Evolutionary conservation across 2,888 invertebrate genomes (phyloP).

Genomic region (Malthinus flaveolus): DNA sequence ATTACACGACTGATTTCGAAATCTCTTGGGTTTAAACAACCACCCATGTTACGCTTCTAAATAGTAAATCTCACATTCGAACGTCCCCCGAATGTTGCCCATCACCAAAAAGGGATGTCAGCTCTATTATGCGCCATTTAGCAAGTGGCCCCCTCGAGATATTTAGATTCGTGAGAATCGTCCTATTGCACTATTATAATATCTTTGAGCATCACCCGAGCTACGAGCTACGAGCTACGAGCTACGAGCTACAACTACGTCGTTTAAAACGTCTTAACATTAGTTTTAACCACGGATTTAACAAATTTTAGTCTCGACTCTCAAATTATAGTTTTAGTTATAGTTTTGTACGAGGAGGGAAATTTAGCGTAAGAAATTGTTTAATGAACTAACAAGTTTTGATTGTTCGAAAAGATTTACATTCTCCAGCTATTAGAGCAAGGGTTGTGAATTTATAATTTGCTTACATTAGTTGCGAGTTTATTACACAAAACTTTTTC

Average conservation of each 20-base stretch:
- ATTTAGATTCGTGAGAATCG: constrained; percentile 32
- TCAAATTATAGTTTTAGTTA: constrained; percentile 1
- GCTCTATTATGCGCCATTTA: constrained; percentile 39
- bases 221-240: too few species aligned
- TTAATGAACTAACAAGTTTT: not conserved
- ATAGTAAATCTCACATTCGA: constrained; percentile 14
- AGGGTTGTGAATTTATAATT: too few species aligned
- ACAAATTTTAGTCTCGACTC: not conserved
- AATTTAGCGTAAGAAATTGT: constrained; percentile 3
- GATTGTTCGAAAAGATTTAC: too few species aligned
- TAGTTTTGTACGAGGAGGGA: not conserved
- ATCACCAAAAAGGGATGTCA: constrained; percentile 35
- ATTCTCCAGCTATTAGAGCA: too few species aligned
- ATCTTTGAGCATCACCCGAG: too few species aligned
- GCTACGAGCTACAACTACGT: not conserved
- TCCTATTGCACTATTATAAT: constrained; percentile 15
- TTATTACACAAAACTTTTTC: too few species aligned
- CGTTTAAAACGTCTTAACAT: not conserved
- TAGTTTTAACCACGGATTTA: not conserved
- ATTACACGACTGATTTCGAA: constrained; percentile 27
- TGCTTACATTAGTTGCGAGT: too few species aligned
- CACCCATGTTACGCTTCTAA: constrained; percentile 18
- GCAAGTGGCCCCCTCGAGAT: constrained; percentile 38
- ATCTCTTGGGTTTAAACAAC: constrained; percentile 18
- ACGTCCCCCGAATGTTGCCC: constrained; percentile 23